A percentile compares a stretch with the other conserved stretches of the same genome.
phyloP scores from a whole-genome alignment of 2,797 vertebrate species.

The Sphenodon punctatus region DNA sequence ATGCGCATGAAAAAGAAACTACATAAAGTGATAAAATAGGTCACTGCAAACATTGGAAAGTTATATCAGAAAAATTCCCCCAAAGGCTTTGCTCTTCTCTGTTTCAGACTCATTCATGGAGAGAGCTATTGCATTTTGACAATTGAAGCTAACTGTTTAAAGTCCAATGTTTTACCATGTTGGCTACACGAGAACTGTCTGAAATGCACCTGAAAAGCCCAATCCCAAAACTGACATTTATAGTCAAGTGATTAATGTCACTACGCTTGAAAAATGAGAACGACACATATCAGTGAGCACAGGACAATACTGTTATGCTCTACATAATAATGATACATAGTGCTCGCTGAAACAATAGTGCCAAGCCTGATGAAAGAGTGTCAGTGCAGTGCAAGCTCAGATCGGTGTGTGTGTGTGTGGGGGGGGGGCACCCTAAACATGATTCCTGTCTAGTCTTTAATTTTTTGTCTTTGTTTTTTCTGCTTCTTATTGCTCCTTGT shows the following conservation, averaged over 20 bases:
- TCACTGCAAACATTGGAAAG: not conserved
- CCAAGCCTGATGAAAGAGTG: not conserved
- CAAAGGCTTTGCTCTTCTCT: not conserved
- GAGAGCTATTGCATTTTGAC: not conserved
- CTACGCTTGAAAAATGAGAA: fast-evolving
- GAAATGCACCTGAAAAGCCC: not conserved
- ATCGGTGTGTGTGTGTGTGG: no score
- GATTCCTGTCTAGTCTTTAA: not conserved
- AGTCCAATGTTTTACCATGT: not conserved
- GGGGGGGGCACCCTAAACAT: not conserved
- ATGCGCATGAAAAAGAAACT: not conserved
- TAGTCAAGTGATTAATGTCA: not conserved
- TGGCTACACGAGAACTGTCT: not conserved
- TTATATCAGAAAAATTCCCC: not conserved
- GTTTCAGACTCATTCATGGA: not conserved
- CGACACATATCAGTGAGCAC: not conserved
- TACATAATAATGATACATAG: not conserved
- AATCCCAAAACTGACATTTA: fast-evolving
- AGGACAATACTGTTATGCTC: not conserved
- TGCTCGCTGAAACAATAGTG: not conserved
- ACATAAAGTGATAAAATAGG: not conserved
- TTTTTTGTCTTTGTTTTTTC: not conserved
- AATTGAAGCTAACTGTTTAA: fast-evolving
- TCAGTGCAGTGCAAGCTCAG: no score
- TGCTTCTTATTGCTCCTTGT: not conserved